Evolutionary conservation across 2,888 invertebrate species (phyloP).

Genomic region (Acanthacorydalis orientalis): DNA sequence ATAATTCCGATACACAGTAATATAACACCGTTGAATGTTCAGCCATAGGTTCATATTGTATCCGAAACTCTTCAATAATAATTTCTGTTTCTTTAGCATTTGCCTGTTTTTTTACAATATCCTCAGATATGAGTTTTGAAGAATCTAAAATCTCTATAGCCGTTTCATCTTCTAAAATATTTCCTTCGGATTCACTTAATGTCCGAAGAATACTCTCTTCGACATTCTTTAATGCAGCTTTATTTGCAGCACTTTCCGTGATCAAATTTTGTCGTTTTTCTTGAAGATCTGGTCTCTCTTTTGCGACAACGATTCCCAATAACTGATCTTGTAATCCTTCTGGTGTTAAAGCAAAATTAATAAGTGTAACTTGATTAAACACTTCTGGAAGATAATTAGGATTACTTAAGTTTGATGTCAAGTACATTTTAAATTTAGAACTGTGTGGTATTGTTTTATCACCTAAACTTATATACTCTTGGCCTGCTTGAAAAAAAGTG

Average conservation of each 20-base stretch:
- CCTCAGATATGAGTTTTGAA: slow-evolving; percentile 64
- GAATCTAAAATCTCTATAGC: slow-evolving; percentile 78
- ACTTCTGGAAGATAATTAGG: slow-evolving; percentile 76
- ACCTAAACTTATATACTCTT: slow-evolving; percentile 58
- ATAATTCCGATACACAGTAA: slow-evolving; percentile 67
- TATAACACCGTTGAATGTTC: slow-evolving; percentile 65
- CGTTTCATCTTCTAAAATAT: slow-evolving; percentile 79
- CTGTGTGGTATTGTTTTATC: slow-evolving; percentile 65
- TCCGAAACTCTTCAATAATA: slow-evolving; percentile 58
- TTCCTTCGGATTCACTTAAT: slow-evolving; percentile 64
- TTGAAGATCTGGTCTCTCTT: slow-evolving; percentile 71
- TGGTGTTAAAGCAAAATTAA: slow-evolving; percentile 70
- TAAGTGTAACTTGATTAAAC: slow-evolving; percentile 64
- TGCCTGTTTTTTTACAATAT: slow-evolving; percentile 68
- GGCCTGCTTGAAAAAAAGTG: slow-evolving; percentile 55
- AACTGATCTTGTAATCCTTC: slow-evolving; percentile 73
- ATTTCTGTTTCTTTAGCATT: slow-evolving; percentile 59
- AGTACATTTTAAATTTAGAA: slow-evolving; percentile 56
- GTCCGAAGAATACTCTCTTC: slow-evolving; percentile 81
- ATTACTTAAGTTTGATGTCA: slow-evolving; percentile 69
- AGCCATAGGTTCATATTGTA: slow-evolving; percentile 60
- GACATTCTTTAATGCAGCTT: slow-evolving; percentile 62
- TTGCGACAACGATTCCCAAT: slow-evolving; percentile 68
- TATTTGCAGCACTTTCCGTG: slow-evolving; percentile 63
- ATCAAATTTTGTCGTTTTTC: slow-evolving; percentile 64